These are phyloP conservation scores for Nezara viridula DNA, from an alignment of 2,888 invertebrate genomes.

Conservation along the genomic window DNA sequence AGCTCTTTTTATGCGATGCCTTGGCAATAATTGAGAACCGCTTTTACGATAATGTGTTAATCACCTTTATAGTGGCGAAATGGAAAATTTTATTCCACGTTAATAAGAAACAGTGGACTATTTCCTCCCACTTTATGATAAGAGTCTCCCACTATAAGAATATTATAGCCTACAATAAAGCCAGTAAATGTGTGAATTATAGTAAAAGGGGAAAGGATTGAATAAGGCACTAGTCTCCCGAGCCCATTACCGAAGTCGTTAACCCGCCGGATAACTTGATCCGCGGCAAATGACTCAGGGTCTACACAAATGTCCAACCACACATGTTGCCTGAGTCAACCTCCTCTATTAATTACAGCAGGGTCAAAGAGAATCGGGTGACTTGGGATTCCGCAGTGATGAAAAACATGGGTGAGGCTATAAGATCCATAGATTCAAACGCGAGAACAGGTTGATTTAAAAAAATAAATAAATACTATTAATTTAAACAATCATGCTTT, in stretches of 20 bases:
- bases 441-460: no score
- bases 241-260: slow-evolving; percentile 31
- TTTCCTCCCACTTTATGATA: slow-evolving; percentile 30
- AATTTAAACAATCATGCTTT: no score
- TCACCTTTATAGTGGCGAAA: slow-evolving; percentile 40
- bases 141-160: slow-evolving; percentile 12
- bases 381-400: neutral
- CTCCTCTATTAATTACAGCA: neutral
- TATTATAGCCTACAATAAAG: slow-evolving; percentile 40
- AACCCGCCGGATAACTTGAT: neutral
- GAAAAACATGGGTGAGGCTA: neutral
- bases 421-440: no score
- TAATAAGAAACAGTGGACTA: neutral
- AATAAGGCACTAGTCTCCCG: slow-evolving; percentile 1
- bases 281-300: slow-evolving; percentile 2
- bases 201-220: neutral
- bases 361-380: neutral
- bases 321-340: slow-evolving; percentile 47
- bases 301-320: slow-evolving; percentile 33
- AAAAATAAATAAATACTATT: no score
- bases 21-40: neutral
- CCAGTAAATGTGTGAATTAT: slow-evolving; percentile 26
- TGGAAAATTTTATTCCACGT: slow-evolving; percentile 11
- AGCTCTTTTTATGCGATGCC: neutral
- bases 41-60: slow-evolving; percentile 14